Conservation (phyloP, 2,888 invertebrate genomes). For the Pammene aurita region DNA sequence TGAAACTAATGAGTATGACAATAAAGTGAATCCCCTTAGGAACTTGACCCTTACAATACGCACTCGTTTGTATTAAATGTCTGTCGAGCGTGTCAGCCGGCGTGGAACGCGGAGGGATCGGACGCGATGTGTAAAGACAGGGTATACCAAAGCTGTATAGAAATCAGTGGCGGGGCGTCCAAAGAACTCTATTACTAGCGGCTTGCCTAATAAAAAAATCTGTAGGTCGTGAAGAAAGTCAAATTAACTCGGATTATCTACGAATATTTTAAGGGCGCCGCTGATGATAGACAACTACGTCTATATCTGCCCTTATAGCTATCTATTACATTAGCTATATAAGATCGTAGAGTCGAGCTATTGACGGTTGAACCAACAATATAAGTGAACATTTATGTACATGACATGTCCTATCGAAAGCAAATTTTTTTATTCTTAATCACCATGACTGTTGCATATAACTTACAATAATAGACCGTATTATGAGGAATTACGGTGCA, state of each 20-base stretch:
- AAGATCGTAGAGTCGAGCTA: slow-evolving; percentile 13
- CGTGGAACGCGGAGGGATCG: slow-evolving; percentile 16
- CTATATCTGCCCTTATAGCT: slow-evolving; percentile 9
- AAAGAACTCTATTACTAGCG: too few relatives aligned
- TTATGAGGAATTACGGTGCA: too few relatives aligned
- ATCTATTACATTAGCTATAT: slow-evolving; percentile 22
- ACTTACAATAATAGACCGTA: too few relatives aligned
- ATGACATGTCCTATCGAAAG: neutral
- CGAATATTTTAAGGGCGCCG: too few relatives aligned
- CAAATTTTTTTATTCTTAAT: too few relatives aligned
- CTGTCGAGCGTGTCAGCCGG: slow-evolving; percentile 11
- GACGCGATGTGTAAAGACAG: slow-evolving; percentile 21
- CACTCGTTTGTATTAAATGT: slow-evolving; percentile 12
- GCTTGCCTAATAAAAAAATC: too few relatives aligned
- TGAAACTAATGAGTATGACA: slow-evolving; percentile 29
- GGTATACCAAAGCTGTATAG: slow-evolving; percentile 39
- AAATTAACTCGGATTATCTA: too few relatives aligned
- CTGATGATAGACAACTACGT: too few relatives aligned
- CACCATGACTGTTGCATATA: too few relatives aligned
- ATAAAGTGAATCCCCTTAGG: slow-evolving; percentile 9
- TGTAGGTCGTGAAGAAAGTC: too few relatives aligned
- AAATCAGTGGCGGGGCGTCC: slow-evolving; percentile 7
- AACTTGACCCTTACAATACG: neutral
- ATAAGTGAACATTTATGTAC: neutral
- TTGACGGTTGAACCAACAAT: slow-evolving; percentile 8